phyloP scores from a whole-genome alignment of 2,888 invertebrate species.

The Latrodectus elegans region DNA sequence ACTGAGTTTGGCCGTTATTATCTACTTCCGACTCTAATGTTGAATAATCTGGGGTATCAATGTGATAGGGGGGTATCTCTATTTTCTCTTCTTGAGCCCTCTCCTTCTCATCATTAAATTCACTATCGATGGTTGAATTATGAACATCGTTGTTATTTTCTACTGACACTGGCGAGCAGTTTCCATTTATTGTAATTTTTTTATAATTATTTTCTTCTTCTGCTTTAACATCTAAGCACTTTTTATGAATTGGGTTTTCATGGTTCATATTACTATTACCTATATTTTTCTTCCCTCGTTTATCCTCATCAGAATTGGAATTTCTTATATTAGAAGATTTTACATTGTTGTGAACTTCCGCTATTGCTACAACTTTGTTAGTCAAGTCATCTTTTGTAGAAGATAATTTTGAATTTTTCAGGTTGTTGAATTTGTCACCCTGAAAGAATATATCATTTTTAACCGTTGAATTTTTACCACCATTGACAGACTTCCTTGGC shows the following conservation, averaged over 20 bases:
- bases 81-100: background rate
- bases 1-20: background rate
- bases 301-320: background rate
- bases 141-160: background rate
- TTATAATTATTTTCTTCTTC: background rate
- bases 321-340: too few relatives aligned
- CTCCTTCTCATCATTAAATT: slow-evolving; percentile 6
- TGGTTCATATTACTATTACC: background rate
- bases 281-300: background rate
- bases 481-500: slow-evolving; percentile 7
- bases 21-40: slow-evolving; percentile 43
- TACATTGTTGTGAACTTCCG: slow-evolving; percentile 36
- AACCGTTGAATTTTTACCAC: background rate
- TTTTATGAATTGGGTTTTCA: background rate
- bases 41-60: slow-evolving; percentile 61
- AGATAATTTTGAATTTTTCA: slow-evolving; percentile 19
- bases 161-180: background rate
- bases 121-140: background rate
- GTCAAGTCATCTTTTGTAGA: slow-evolving; percentile 16
- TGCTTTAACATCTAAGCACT: background rate
- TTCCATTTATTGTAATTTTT: background rate
- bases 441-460: slow-evolving; percentile 5
- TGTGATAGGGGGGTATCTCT: slow-evolving; percentile 37
- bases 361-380: slow-evolving; percentile 18
- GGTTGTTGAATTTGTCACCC: slow-evolving; percentile 22